Evolutionary conservation across 2,113 vertebrate genomes (phyloP), one percentile per base, ranked within the genome.

Genomic region (Pollachius pollachius): DNA sequence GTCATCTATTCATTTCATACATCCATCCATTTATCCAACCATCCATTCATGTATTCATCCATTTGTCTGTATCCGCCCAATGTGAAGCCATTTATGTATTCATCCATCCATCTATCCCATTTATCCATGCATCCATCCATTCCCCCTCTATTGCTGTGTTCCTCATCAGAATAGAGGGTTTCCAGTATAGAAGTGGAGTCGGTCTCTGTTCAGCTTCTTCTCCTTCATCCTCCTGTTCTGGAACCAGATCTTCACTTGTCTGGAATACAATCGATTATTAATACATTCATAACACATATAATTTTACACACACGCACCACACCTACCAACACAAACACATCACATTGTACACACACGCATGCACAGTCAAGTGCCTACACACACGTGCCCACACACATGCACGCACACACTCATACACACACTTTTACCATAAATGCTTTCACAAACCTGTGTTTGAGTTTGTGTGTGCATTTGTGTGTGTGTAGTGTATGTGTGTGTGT

Each of bases 231-330:
- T 92, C 83, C 95, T 93, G 86, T 97, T 98, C 81, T 98, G 95
- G 90, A 98, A 98, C 95, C 95, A 98, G 86, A 97, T 97, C 91
- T 97, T 97, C 81, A 96, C 95, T 90, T 97, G 95, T 67, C 95
- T 85, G 73, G 0, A 62, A 62, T 9, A 62, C 3, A 16, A 62
- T n/a, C 16, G 61, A 21, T 19, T 23, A n/a, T 58, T 58, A 58
- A 54, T 6, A 15, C 18, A 5, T 9, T 16, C 65, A 54, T 37
- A 37, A 48, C 37, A 48, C 4, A 34, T 34, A 34, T 7, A 34
- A 34, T 34, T 34, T 4, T 34, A 34, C 41, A 9, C 41, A 65
- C 63, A 48, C 63, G 48, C 62, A n/a, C 62, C 62, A 41, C n/a
- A 62, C 25, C 52, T 30, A 18, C 60, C 12, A 59, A 23, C 21